Evolutionary conservation across 2,888 invertebrate species (phyloP).

Genomic region (Notocelia uddmanniana): DNA sequence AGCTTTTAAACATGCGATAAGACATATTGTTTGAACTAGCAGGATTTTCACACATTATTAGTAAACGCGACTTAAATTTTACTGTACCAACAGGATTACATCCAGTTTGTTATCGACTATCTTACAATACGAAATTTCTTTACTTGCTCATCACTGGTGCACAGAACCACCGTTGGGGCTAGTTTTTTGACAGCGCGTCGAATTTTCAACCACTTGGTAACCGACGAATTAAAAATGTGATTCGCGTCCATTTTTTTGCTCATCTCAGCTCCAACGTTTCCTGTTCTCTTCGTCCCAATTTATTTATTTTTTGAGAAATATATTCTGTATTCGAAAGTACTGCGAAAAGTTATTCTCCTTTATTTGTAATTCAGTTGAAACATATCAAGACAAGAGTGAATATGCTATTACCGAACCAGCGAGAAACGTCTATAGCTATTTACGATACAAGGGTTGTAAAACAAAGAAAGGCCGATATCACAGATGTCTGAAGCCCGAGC

Average conservation of each 20-base stretch:
- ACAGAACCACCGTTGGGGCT: background rate
- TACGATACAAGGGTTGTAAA: too few relatives aligned
- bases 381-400: too few relatives aligned
- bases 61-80: background rate
- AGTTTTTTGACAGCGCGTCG: slow-evolving; percentile 10
- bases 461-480: too few relatives aligned
- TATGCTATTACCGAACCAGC: too few relatives aligned
- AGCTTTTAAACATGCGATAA: too few relatives aligned
- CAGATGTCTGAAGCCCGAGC: too few relatives aligned
- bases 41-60: too few relatives aligned
- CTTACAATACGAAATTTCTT: background rate
- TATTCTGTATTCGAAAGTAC: background rate
- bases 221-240: background rate
- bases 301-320: background rate
- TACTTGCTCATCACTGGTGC: background rate
- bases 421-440: too few relatives aligned
- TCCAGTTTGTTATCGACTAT: background rate
- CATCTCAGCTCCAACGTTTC: background rate
- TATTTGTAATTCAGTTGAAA: too few relatives aligned
- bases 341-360: too few relatives aligned
- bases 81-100: too few relatives aligned
- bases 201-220: background rate
- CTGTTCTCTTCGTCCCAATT: background rate
- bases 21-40: too few relatives aligned
- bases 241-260: background rate